Conservation (phyloP, 2,797 vertebrate genomes). For the Simalia tracyae region DNA sequence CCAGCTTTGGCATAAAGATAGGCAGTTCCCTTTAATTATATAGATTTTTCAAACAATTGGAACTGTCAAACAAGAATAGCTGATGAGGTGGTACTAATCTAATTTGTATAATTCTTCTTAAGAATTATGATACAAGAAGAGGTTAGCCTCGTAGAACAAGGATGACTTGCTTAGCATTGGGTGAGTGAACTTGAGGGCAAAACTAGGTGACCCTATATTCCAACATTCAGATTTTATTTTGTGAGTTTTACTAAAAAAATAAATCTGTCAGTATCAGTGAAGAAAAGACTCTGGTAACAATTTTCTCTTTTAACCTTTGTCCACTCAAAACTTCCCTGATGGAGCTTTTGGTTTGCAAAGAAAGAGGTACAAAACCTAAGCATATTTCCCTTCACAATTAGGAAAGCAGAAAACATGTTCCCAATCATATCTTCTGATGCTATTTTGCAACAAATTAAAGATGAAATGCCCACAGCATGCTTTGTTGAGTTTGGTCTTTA, state of each 20-base stretch:
- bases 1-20: neutral
- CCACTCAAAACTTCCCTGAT: neutral
- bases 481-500: neutral
- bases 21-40: neutral
- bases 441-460: neutral
- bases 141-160: neutral
- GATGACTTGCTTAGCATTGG: neutral
- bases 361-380: neutral
- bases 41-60: neutral
- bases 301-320: neutral
- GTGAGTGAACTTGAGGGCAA: neutral
- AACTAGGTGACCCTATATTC: neutral
- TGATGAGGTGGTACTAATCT: neutral
- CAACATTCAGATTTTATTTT: neutral
- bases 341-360: neutral
- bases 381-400: neutral
- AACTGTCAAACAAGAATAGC: neutral
- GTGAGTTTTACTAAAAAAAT: neutral
- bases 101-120: neutral
- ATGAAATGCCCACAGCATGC: neutral
- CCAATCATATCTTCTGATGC: neutral
- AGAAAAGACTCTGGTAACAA: neutral
- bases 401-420: neutral
- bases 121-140: neutral
- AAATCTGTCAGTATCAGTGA: neutral